A percentile compares a stretch with the other conserved stretches of the same genome.
These are phyloP conservation scores for Leptodactylus fallax DNA, from an alignment of 2,797 vertebrate species.

Conservation along the genomic window DNA sequence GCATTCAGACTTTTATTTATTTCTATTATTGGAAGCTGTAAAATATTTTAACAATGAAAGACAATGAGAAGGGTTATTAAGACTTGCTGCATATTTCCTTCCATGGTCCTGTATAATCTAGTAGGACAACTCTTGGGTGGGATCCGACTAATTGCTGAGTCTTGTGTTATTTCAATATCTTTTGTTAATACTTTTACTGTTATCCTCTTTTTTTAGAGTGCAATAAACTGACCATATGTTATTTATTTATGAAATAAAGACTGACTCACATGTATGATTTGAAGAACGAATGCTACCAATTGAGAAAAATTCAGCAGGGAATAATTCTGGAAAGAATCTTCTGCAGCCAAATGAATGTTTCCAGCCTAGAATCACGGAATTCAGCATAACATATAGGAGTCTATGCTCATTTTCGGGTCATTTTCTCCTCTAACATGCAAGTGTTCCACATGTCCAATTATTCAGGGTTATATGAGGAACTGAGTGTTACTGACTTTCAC, in stretches of 20 bases:
- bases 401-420: slow-evolving; percentile 26
- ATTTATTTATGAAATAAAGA: slow-evolving; percentile 63
- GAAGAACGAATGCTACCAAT: slow-evolving; percentile 62
- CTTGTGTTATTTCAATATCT: slow-evolving; percentile 20
- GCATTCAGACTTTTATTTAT: no score
- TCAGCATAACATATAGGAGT: slow-evolving; percentile 35
- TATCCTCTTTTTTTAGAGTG: slow-evolving; percentile 47
- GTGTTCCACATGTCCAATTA: slow-evolving; percentile 43
- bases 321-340: slow-evolving; percentile 51
- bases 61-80: not conserved
- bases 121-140: not conserved
- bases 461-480: slow-evolving; percentile 45
- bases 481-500: slow-evolving; percentile 22
- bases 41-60: slow-evolving; percentile 10
- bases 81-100: not conserved
- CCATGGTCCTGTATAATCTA: not conserved
- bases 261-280: slow-evolving; percentile 59
- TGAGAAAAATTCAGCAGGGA: slow-evolving; percentile 57
- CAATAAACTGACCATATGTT: slow-evolving; percentile 60
- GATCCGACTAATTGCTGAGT: not conserved
- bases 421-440: slow-evolving; percentile 36
- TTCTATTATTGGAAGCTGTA: not conserved
- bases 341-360: slow-evolving; percentile 60
- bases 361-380: slow-evolving; percentile 52
- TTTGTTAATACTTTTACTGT: slow-evolving; percentile 48